phyloP scores from a whole-genome alignment of 2,113 vertebrate genomes.

The Taxidea taxus region DNA sequence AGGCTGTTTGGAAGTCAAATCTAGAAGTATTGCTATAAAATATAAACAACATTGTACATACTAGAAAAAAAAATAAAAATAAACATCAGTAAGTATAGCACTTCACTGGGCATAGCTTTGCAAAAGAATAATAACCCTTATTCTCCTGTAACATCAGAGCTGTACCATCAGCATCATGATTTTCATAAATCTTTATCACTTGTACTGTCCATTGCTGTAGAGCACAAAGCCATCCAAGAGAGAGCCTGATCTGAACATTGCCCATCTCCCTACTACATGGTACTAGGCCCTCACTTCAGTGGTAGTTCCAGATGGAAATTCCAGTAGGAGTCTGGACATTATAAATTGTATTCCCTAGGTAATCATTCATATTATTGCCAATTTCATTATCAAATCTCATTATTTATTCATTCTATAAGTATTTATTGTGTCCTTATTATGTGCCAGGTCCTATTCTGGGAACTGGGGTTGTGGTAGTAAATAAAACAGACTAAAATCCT shows the following conservation, averaged over 20 bases:
- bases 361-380: background rate
- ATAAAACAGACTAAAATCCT: background rate
- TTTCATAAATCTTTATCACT: background rate
- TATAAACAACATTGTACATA: conserved; percentile 16
- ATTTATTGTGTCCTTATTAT: background rate
- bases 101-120: background rate
- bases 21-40: background rate
- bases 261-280: background rate
- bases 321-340: background rate
- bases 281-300: background rate
- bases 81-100: background rate
- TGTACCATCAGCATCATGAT: background rate
- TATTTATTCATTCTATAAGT: background rate
- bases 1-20: background rate
- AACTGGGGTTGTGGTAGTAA: background rate
- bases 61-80: no score
- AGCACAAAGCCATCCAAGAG: background rate
- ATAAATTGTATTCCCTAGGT: background rate
- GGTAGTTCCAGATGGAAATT: background rate
- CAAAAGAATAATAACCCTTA: background rate
- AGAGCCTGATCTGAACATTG: background rate
- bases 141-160: background rate
- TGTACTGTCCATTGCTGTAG: background rate
- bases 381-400: background rate
- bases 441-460: background rate